Evolutionary conservation across 1,140 invertebrate genomes (phyloP).

Genomic region (Diploscapter pachys): DNA sequence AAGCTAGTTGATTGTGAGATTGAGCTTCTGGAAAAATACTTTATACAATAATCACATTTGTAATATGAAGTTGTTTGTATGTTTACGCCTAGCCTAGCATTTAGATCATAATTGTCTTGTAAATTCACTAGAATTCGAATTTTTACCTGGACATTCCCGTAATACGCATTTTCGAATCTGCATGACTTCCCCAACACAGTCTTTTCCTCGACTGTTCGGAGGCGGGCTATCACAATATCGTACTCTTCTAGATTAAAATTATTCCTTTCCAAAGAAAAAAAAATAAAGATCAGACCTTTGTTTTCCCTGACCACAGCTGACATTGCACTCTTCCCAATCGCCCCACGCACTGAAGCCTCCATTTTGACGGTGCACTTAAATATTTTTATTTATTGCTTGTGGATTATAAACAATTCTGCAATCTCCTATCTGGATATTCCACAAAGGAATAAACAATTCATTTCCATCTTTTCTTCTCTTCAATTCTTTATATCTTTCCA

Average conservation of each 20-base stretch:
- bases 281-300: background rate
- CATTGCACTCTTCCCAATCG: conserved; percentile 22
- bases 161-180: conserved; percentile 22
- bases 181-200: conserved; percentile 17
- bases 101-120: too few relatives aligned
- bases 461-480: conserved; percentile 7
- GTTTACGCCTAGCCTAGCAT: too few relatives aligned
- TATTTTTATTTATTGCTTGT: too few relatives aligned
- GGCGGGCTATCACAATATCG: conserved; percentile 23
- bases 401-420: background rate
- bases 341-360: conserved; percentile 30
- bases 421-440: conserved; percentile 3
- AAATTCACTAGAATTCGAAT: too few relatives aligned
- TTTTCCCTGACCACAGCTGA: conserved; percentile 24
- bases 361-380: conserved; percentile 21
- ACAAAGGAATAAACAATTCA: background rate
- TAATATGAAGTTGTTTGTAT: too few relatives aligned
- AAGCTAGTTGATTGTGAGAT: conserved; percentile 11
- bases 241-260: conserved; percentile 9
- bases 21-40: background rate
- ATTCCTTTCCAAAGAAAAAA: background rate
- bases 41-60: too few relatives aligned
- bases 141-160: conserved; percentile 8
- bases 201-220: conserved; percentile 15
- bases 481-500: background rate